Evolutionary conservation across 1,140 invertebrate species (phyloP), one percentile per base, ranked within the genome.

Genomic region (Habropoda laboriosa): DNA sequence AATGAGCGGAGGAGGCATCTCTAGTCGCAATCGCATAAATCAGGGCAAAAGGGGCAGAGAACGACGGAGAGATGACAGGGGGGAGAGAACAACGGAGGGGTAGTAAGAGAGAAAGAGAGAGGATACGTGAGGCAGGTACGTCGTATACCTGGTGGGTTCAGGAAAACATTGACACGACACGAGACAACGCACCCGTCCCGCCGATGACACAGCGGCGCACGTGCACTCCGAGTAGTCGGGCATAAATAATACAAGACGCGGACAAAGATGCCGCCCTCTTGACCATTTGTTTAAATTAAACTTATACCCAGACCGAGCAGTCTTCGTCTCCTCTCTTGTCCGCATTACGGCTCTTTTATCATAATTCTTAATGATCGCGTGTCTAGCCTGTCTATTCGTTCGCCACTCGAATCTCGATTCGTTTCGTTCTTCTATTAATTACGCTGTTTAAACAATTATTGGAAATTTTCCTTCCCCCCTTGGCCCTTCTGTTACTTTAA

Each of bases 271-370:
- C 92, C 92, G 92, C 92, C 91, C 91, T 88, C 87, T 85, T 86
- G 88, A 90, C 90, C 92, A 92, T 93, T 93, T 92, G 91, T 93
- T 93, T 92, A 91, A 93, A 93, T 93, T 93, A 92, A 93, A 92
- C 93, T 93, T 92, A 92, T 92, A 89, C 85, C 73, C 67, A 57
- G 63, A 30, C 45, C 35, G 35, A 45, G 51, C 47, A 21, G 78
- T 60, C 66, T 30, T 82, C 83, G 83, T 90, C 91, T 92, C 89
- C 84, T 81, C 83, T 74, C 66, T 51, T 67, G 55, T 63, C 60
- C 82, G 32, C 64, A 51, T 81, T 85, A 79, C 85, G 79, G 87
- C 81, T 85, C 88, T 93, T 92, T 92, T 90, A 92, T 91, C 91
- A 90, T 89, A 91, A 93, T 91, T 92, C 90, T 92, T 91, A 90